Conservation (phyloP, 2,797 vertebrate species). For the Gymnopithys bicolor region DNA sequence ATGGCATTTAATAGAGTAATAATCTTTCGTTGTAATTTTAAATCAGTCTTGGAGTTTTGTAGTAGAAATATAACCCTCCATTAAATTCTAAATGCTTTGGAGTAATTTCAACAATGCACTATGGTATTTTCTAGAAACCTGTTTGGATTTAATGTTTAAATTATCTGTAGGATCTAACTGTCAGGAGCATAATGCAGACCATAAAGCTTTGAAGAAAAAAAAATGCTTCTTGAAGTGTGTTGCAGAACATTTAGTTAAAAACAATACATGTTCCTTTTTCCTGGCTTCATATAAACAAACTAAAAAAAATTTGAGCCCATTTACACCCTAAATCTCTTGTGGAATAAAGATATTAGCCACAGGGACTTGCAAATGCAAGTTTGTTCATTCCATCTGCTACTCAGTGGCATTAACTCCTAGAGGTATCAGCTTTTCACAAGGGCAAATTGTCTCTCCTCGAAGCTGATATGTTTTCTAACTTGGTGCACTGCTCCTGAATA, state of each 20-base stretch:
- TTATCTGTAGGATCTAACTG: background rate
- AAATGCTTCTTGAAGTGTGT: background rate
- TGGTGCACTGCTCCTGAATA: background rate
- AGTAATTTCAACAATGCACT: background rate
- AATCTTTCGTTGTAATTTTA: constrained; percentile 18
- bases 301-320: background rate
- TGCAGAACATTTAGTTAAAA: background rate
- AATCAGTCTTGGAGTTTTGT: background rate
- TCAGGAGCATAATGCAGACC: background rate
- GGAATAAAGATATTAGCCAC: background rate
- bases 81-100: constrained; percentile 24
- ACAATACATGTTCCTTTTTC: background rate
- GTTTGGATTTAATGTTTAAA: background rate
- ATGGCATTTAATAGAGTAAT: background rate
- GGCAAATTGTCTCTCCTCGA: accelerated
- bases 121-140: constrained; percentile 7
- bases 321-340: background rate
- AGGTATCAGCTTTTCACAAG: background rate
- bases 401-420: background rate
- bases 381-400: background rate
- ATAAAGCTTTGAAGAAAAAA: background rate
- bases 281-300: background rate
- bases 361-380: background rate
- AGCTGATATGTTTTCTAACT: background rate
- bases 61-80: constrained; percentile 1